Base-by-base conservation (phyloP, 2,888 invertebrate genomes). In the Lepidochitona cinerea region DNA sequence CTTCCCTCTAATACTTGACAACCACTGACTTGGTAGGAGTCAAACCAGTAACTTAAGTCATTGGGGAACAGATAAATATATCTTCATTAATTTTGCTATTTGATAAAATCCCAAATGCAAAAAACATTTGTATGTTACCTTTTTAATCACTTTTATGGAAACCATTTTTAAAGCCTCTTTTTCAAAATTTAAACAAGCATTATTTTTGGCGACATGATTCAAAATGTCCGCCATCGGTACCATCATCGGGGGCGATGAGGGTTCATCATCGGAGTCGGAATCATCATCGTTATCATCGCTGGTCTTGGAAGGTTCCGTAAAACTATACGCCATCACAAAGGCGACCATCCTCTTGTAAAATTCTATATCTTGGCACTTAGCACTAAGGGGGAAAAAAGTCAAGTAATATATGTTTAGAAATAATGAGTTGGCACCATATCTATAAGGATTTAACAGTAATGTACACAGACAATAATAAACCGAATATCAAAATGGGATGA, bases 271-370 rank as follows among this genome's bases (percentile, higher is more conserved):
- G 14, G 80, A 83, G 41, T 81, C 83, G 14, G 83, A 84, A 6
- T 79, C 83, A n/a, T 84, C 81, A 1, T 80, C 81, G 14, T 81
- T 83, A 6, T 79, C 81, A 14, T 77, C 76, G 12, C 76, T 76
- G 4, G 73, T 74, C 12, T 71, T 37, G 9, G 71, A 72, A 4
- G 88, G 88, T 74, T 90, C 90, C n/a, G 90, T 90, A 77, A 91
- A 91, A 72, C 91, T 91, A 84, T 91, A 91, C 0, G 90, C 89
- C 90, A 91, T 90, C 23, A 90, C 87, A 81, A 90, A 90, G 18
- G 90, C 89, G 12, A 90, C 90, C 87, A 90, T 89, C 76, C 83
- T 82, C 81, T 89, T 89, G 83, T 88, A 90, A 70, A 88, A 84
- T 14, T 87, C 85, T n/a, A 90, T 49, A 72, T 71, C 75, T 33